Base-by-base conservation (phyloP, 2,797 vertebrate genomes). In the Molossus alvarezi region DNA sequence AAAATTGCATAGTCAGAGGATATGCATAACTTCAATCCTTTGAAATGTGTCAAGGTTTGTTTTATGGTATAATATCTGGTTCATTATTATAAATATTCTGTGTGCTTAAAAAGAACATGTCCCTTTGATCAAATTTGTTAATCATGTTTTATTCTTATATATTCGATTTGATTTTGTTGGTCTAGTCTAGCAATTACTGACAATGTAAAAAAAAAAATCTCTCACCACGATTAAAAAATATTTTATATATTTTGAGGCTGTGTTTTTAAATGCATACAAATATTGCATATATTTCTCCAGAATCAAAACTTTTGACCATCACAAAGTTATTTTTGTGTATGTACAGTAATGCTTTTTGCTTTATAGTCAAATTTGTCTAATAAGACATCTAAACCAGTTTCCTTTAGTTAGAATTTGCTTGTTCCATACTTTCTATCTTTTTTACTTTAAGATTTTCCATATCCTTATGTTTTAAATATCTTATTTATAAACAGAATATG, bases 121-220 rank as follows among this genome's bases (percentile, higher is more conserved):
- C 27, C 41, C 45, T 75, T 91, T 96, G 84, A 84, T 91, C 13
- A 85, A 57, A 10, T 94, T 65, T 77, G 60, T 93, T 83, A 88
- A 91, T 87, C 33, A 72, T 65, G 37, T 77, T 82, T 57, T 53
- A 80, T 80, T 88, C 23, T 76, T 93, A 95, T 29, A 85, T 5
- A 81, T 67, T 67, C 21, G 60, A 25, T 20, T 85, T 64, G 13
- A 86, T 25, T 75, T 84, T 79, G 89, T 71, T 7, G 2, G 3
- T 33, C 17, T n/a, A 77, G 48, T 71, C 71, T 89, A 69, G 80
- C 20, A 84, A 69, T 75, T 85, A 81, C 55, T 62, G 33, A 89
- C 17, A 90, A 72, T 27, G n/a, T 67, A 75, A 65, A 53, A 86
- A 60, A 33, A n/a, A 90, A 65, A 80, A 41, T 80, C 23, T 83